Evolutionary conservation across 2,113 vertebrate genomes (phyloP), one percentile per base, ranked within the genome.

Genomic region (Scolopax mira): DNA sequence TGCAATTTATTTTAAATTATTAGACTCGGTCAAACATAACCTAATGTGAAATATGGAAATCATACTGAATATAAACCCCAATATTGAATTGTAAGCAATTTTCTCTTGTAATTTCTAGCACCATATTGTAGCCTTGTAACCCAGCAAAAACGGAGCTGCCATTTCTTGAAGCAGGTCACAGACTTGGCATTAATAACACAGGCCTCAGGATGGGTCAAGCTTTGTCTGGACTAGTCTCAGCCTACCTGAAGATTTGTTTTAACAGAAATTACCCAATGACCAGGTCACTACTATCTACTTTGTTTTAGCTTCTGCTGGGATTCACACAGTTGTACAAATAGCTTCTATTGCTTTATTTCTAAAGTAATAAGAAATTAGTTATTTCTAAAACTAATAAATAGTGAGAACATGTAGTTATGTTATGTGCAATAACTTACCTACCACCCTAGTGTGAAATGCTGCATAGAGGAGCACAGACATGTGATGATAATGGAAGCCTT

Each of bases 1-100:
- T 1, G 0, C 58, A 49, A 82, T 85, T 91, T 72, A 88, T 41
- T 80, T 80, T 62, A 31, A 21, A 83, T 79, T 58, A 79, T 66
- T 88, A 51, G 21, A 92, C n/a, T 79, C 75, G 80, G 55, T 93
- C 75, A 94, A 87, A 91, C 19, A 73, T 55, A 96, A 88, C 11
- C 5, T 70, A 82, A 62, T 48, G 44, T 18, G 35, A 73, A 83
- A 84, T 39, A 90, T 4, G 21, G 35, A 93, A 62, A 88, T 89
- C 35, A 54, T 15, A 74, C 25, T 85, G 35, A 85, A 55, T 61
- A 82, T 22, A 11, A 11, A 66, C 8, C 6, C 17, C 75, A 75
- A 79, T 48, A 81, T 0, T 87, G 48, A 87, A 73, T 31, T 70
- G 7, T 30, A 62, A 78, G 51, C 18, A 61, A 57, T 37, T 87